Percentiles rank a stretch among this genome's conserved stretches.
These are phyloP conservation scores for Octomys mimax DNA, from an alignment of 2,797 vertebrate species.

Conservation along the genomic window DNA sequence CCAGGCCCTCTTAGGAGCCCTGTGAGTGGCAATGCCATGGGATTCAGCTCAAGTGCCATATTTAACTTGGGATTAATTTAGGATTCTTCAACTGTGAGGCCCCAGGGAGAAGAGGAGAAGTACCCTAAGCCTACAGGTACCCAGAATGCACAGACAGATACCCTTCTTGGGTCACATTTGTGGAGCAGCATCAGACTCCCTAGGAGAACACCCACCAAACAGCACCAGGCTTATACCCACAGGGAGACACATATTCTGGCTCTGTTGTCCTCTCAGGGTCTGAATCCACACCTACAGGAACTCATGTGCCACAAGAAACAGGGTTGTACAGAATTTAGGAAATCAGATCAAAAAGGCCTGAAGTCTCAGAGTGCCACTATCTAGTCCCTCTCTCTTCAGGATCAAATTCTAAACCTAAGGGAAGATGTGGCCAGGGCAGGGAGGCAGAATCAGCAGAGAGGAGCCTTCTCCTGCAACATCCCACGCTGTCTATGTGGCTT, in stretches of 20 bases:
- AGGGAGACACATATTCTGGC: neutral
- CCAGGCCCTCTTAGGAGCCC: fast-evolving
- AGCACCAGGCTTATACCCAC: neutral
- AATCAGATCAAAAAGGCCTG: slow-evolving; percentile 13
- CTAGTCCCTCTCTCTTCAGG: neutral
- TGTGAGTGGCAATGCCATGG: neutral
- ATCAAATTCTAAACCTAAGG: neutral
- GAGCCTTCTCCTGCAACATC: too few relatives aligned
- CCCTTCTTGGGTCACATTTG: neutral
- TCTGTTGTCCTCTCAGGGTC: neutral
- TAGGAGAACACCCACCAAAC: fast-evolving
- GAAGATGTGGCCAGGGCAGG: neutral
- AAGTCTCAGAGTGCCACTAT: neutral
- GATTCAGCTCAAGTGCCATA: fast-evolving
- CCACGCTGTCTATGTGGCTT: neutral
- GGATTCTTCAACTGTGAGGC: neutral
- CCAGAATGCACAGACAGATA: neutral
- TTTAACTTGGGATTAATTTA: neutral
- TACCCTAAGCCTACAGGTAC: neutral
- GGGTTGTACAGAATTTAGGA: neutral
- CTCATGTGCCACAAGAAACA: neutral
- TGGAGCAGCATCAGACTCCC: neutral
- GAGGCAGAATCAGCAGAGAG: neutral
- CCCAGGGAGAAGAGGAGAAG: neutral
- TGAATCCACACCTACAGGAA: neutral